Conservation (phyloP, 2,888 invertebrate genomes). For the Microplitis manilae region DNA sequence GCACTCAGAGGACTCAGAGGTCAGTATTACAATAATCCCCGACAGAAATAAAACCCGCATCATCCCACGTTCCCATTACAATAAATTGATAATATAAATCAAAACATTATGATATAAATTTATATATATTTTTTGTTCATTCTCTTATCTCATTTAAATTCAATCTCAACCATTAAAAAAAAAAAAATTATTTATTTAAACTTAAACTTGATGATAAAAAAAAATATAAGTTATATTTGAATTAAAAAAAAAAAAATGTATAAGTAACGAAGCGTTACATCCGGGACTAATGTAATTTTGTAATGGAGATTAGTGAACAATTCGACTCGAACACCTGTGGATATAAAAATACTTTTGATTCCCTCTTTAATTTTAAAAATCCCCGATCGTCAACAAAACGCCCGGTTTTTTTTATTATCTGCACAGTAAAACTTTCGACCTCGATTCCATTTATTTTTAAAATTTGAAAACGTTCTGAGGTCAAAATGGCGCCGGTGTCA, state of each 20-base stretch:
- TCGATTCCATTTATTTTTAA: too few species aligned
- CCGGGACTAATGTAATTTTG: slow-evolving; percentile 38
- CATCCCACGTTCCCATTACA: slow-evolving; percentile 65
- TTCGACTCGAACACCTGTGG: slow-evolving; percentile 36
- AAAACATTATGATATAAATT: slow-evolving; percentile 41
- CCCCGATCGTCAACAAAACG: background rate
- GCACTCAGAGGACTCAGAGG: slow-evolving; percentile 13
- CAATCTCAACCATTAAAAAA: background rate
- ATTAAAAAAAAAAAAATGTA: background rate
- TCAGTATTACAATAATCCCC: slow-evolving; percentile 28
- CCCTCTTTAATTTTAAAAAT: background rate
- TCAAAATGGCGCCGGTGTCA: too few species aligned
- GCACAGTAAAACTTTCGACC: too few species aligned
- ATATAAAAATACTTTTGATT: background rate
- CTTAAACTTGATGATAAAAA: background rate
- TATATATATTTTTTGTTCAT: background rate
- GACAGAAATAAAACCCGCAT: slow-evolving; percentile 61
- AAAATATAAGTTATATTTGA: background rate
- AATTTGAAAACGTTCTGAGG: too few species aligned
- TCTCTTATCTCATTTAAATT: slow-evolving; percentile 5
- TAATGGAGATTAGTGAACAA: slow-evolving; percentile 35
- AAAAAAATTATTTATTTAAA: background rate
- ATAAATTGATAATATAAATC: slow-evolving; percentile 64
- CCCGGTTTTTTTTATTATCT: too few species aligned
- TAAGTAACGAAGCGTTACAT: slow-evolving; percentile 38